Base-by-base conservation (phyloP, 2,113 vertebrate genomes). In the Empidonax traillii region DNA sequence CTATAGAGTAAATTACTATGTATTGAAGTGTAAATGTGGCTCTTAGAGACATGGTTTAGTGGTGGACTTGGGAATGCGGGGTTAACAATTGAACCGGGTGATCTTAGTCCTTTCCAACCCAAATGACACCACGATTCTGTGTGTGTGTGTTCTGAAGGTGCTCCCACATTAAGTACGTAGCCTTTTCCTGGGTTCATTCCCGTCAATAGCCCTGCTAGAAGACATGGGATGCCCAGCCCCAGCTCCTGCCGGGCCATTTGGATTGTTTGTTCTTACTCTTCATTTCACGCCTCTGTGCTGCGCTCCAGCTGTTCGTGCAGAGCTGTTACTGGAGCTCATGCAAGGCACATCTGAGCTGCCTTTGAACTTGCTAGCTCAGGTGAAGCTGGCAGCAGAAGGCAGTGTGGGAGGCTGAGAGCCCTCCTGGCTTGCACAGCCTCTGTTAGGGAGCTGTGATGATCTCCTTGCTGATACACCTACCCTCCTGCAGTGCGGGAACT, bases 291-390 rank as follows among this genome's bases (percentile, higher is more conserved):
- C 44, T 8, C 46, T 51, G 8, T 8, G 28, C 43, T 1, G 25
- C 2, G 77, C 65, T 59, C 39, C 76, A 25, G 67, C 1, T 76
- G 49, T 10, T 10, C 4, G 76, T 2, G 8, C 72, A 27, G 86
- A 37, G 72, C 58, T 73, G 67, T 66, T 74, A 11, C 47, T 1
- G 10, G 81, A 83, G 78, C 85, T 91, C 18, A 2, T 10, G 85
- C 81, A 73, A 76, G 89, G 27, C 87, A 21, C 82, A 46, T 46
- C 90, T 41, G 59, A 94, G 73, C 66, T 67, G 94, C 51, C 89
- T 78, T 92, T 89, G 77, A 85, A 24, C 91, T 35, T 58, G 61
- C 67, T 55, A 77, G 85, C 92, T 89, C 94, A 91, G 92, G 87
- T 90, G 83, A 69, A 73, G 87, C 81, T 91, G 95, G 94, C 85